phyloP scores from a whole-genome alignment of 2,888 invertebrate genomes.

The Trachelus iudaicus region DNA sequence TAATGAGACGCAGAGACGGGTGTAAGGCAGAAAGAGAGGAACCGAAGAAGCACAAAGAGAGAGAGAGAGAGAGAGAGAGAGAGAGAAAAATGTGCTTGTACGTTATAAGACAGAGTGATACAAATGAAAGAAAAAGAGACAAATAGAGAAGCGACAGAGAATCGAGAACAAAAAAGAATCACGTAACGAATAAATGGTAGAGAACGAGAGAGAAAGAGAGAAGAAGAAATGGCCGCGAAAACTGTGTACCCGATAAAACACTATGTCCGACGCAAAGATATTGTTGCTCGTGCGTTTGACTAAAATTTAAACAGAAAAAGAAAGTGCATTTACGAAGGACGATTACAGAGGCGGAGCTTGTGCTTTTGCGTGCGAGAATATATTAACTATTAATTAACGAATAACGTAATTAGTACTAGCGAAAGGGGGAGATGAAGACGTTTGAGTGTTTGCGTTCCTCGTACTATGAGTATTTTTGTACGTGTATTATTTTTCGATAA shows the following conservation, averaged over 20 bases:
- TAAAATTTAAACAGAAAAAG: not conserved
- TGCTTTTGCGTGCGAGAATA: not conserved
- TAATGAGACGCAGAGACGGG: not conserved
- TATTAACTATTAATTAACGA: not conserved
- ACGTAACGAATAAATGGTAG: not conserved
- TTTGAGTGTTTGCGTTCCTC: constrained; percentile 54
- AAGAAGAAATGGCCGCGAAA: not conserved
- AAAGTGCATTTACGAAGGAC: not conserved
- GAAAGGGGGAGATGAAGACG: constrained; percentile 1
- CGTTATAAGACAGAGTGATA: not conserved
- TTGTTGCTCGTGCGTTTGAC: not conserved
- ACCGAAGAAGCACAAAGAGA: too few relatives aligned
- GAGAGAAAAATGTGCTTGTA: not conserved
- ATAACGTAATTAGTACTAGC: not conserved
- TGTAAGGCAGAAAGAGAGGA: not conserved
- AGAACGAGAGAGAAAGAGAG: not conserved
- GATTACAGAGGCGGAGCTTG: not conserved
- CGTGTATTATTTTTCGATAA: constrained; percentile 56
- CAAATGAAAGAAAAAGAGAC: not conserved
- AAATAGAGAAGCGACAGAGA: not conserved
- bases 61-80: too few relatives aligned
- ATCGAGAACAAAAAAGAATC: not conserved
- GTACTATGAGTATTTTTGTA: constrained; percentile 60
- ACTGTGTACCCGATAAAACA: not conserved
- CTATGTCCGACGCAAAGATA: not conserved